Base-by-base conservation (phyloP, 2,888 invertebrate species). In the Hyppa rectilinea region DNA sequence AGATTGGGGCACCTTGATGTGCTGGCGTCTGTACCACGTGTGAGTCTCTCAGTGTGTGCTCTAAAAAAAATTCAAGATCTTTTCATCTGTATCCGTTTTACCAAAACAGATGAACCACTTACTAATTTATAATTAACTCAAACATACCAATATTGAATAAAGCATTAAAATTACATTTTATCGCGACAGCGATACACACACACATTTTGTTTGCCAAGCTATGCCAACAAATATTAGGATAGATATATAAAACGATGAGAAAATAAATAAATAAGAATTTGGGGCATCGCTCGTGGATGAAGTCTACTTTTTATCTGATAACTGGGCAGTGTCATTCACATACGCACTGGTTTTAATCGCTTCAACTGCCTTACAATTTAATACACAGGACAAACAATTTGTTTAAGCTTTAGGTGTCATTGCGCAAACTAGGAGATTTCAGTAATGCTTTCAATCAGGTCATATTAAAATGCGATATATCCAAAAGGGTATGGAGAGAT, bases 321-420 rank as follows among this genome's bases (percentile, higher is more conserved):
- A 70, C 61, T 80, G 52, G 70, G 83, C 76, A 75, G 66, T 75
- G 76, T 67, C 53, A 66, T 80, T 75, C 58, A 64, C 60, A 50
- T 64, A 69, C 26, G 36, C 2, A 55, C 45, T 23, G 14, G 29
- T 47, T 80, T 63, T 53, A 50, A 68, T 63, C 69, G 45, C 36
- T 59, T 74, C 75, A 75, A 49, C 34, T 56, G 55, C 31, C 78
- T 53, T 49, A 47, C 26, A n/a, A 29, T 49, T 53, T 60, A 45
- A 56, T 38, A 47, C 14, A n/a, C 2, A 43, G 7, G n/a, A 38
- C 36, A 72, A 72, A 78, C 49, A 59, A 50, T 50, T 55, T 61
- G 49, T 55, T 52, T 47, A 29, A 10, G 26, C 9, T 59, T 77
- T 47, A 20, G n/a, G 0, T 23, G 10, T 31, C n/a, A 53, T 38